phyloP scores from a whole-genome alignment of 1,140 invertebrate genomes.

The Drosophila insularis region DNA sequence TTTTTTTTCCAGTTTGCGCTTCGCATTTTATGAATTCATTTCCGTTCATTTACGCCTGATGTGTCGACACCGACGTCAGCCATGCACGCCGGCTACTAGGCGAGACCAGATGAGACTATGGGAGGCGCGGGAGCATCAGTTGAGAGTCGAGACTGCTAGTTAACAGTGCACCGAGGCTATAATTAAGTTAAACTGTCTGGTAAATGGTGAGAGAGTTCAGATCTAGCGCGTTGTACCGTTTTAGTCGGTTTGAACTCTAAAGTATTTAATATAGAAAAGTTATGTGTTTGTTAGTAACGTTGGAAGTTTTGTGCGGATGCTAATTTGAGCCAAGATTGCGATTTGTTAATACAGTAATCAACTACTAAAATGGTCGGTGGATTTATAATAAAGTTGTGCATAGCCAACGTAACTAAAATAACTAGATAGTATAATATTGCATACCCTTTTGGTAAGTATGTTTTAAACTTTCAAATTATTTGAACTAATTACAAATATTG shows the following conservation, averaged over 20 bases:
- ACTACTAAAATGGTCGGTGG: too few species aligned
- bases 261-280: neutral
- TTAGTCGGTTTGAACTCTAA: conserved; percentile 17
- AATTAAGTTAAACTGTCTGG: conserved; percentile 75
- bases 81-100: neutral
- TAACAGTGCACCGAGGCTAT: conserved; percentile 60
- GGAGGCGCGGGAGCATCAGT: neutral
- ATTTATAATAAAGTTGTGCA: too few species aligned
- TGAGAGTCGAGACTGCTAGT: conserved; percentile 37
- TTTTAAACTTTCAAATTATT: too few species aligned
- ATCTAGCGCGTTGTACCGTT: conserved; percentile 20
- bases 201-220: conserved; percentile 17
- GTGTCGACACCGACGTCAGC: conserved; percentile 39
- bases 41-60: conserved; percentile 78
- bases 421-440: too few species aligned
- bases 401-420: too few species aligned
- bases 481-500: too few species aligned
- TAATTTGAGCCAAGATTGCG: neutral
- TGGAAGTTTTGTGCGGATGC: neutral
- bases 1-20: conserved; percentile 63
- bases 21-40: conserved; percentile 77
- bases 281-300: neutral
- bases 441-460: too few species aligned
- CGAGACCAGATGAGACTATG: neutral
- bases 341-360: neutral